A percentile compares a stretch with the other conserved stretches of the same genome.
Evolutionary conservation across 1,140 invertebrate species (phyloP).

Genomic region (Lineus longissimus): DNA sequence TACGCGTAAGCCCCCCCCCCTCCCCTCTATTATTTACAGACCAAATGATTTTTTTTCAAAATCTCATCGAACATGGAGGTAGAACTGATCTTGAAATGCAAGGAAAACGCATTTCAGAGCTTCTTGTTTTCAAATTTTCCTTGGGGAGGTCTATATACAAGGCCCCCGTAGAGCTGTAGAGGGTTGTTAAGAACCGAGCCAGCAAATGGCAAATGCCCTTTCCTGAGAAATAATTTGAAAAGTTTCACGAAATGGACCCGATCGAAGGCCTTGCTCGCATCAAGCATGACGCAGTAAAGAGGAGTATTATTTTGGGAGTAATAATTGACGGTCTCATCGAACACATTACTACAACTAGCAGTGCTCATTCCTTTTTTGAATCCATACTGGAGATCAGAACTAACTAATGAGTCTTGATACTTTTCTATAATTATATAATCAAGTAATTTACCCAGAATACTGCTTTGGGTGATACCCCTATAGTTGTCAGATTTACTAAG

Average conservation of each 20-base stretch:
- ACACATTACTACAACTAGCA: neutral
- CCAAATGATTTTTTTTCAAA: no score
- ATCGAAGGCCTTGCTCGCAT: slow-evolving; percentile 1
- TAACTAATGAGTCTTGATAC: neutral
- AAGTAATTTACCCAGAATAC: no score
- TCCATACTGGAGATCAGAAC: neutral
- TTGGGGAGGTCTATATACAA: no score
- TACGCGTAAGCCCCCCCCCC: no score
- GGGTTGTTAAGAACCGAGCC: neutral
- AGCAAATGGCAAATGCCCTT: neutral
- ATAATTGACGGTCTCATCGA: slow-evolving; percentile 2
- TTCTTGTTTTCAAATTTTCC: no score
- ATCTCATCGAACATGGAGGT: no score
- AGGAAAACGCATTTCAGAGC: no score
- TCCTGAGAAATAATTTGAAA: neutral
- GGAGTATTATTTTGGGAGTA: neutral
- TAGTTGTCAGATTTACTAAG: no score
- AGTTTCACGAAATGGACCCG: neutral
- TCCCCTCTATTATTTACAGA: no score
- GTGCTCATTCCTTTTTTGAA: neutral
- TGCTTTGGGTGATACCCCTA: no score
- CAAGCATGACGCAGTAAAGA: neutral
- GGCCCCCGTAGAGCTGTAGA: neutral
- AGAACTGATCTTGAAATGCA: no score
- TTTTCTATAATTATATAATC: no score